phyloP scores from a whole-genome alignment of 2,113 vertebrate species.

The Tyto alba region DNA sequence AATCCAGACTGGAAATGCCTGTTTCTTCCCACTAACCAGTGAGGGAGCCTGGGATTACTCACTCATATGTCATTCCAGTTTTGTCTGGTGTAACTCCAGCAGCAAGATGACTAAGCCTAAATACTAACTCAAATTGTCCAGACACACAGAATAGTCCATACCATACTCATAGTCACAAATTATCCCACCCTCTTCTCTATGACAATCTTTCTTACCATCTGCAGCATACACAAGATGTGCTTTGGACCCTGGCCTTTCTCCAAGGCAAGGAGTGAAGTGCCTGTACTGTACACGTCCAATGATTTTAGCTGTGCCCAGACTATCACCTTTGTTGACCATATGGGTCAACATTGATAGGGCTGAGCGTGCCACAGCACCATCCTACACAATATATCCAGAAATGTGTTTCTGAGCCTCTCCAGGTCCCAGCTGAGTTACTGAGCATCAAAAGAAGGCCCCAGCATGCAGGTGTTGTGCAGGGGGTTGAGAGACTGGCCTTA shows the following conservation, averaged over 20 bases:
- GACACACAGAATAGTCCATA: neutral
- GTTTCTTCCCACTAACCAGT: neutral
- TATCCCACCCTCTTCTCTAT: neutral
- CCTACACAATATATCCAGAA: neutral
- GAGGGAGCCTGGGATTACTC: neutral
- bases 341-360: neutral
- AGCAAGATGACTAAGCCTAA: neutral
- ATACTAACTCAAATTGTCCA: neutral
- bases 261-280: neutral
- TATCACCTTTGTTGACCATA: neutral
- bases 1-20: neutral
- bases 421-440: neutral
- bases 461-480: neutral
- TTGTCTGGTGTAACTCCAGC: neutral
- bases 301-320: neutral
- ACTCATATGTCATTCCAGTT: neutral
- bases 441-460: neutral
- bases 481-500: neutral
- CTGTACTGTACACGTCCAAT: neutral
- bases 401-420: neutral
- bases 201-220: neutral
- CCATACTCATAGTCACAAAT: neutral
- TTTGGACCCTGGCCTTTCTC: neutral
- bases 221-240: neutral
- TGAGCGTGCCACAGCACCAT: neutral